Base-by-base conservation (phyloP, 2,797 vertebrate species). In the Enteromius mattozi region DNA sequence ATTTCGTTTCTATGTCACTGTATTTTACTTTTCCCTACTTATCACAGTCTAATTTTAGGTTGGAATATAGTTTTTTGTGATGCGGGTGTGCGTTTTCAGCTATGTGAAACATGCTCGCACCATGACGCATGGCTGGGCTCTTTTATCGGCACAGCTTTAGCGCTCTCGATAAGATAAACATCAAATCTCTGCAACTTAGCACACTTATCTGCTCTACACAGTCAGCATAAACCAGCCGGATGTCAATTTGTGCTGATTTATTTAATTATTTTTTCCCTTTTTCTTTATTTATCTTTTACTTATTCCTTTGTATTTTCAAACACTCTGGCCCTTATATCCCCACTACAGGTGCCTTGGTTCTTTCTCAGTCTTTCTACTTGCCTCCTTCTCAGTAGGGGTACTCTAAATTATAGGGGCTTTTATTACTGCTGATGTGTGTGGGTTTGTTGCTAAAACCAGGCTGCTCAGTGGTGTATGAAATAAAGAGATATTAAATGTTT, bases 121-220 rank as follows among this genome's bases (percentile, higher is more conserved):
- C 91, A 84, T 86, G 91, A 91, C 91, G 68, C 19, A 87, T 89
- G 83, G 45, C 89, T 10, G 59, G 72, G 49, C 86, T 90, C 88
- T 91, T 93, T 95, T 92, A 94, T 94, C 93, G 70, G 87, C 86
- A 7, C 78, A 79, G 89, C 92, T 91, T 92, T 93, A 92, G 89
- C 87, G 80, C 91, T 92, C 90, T 91, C 88, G 94, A 95, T 95
- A 94, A 95, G 95, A 96, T 95, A 95, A 94, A 90, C 90, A 95
- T 95, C 93, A 86, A 91, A 95, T 96, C 93, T 94, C 12, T 87
- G 91, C 92, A 94, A 94, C 94, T 95, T 95, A 94, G 91, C 92
- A 92, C 92, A 94, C 92, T 95, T 96, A 95, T 96, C 95, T 90
- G 89, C 91, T 91, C 91, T 90, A 91, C 91, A 87, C 94, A 95